Conservation (phyloP, 1,140 invertebrate genomes). For the Radopholus similis region DNA sequence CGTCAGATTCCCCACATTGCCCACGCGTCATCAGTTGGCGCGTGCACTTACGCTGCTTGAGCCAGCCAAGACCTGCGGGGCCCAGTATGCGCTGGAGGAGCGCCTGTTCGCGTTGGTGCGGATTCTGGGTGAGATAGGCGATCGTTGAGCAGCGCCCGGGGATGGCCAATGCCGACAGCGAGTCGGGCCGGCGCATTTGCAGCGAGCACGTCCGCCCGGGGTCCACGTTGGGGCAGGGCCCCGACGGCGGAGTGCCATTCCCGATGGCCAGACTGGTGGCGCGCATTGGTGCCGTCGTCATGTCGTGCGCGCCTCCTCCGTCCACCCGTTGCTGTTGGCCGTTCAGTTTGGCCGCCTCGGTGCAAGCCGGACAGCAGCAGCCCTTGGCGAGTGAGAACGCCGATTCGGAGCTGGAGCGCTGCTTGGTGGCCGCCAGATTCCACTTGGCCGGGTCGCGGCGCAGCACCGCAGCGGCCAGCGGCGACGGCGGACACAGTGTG, state of each 20-base stretch:
- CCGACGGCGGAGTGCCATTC: not conserved
- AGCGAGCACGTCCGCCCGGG: not conserved
- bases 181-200: constrained; percentile 13
- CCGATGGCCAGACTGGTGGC: constrained; percentile 13
- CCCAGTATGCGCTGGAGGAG: constrained; percentile 47
- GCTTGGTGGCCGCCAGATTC: constrained; percentile 34
- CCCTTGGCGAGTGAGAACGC: constrained; percentile 15
- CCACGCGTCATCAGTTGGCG: too few relatives aligned
- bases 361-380: not conserved
- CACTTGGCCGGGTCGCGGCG: constrained; percentile 27
- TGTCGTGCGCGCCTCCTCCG: not conserved
- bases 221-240: not conserved
- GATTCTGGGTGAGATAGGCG: constrained; percentile 36
- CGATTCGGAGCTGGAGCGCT: constrained; percentile 26
- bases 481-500: too few relatives aligned
- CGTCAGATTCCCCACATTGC: too few relatives aligned
- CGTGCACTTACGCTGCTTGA: constrained; percentile 3
- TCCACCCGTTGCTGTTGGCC: not conserved
- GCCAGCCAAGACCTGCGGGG: constrained; percentile 45
- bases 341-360: not conserved
- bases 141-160: constrained; percentile 17
- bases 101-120: constrained; percentile 42
- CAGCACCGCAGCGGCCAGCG: not conserved
- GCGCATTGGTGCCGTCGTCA: not conserved
- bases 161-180: constrained; percentile 5